Percentiles rank a stretch among this genome's conserved stretches.
Conservation (phyloP, 2,113 vertebrate species). For the Sturnus vulgaris region DNA sequence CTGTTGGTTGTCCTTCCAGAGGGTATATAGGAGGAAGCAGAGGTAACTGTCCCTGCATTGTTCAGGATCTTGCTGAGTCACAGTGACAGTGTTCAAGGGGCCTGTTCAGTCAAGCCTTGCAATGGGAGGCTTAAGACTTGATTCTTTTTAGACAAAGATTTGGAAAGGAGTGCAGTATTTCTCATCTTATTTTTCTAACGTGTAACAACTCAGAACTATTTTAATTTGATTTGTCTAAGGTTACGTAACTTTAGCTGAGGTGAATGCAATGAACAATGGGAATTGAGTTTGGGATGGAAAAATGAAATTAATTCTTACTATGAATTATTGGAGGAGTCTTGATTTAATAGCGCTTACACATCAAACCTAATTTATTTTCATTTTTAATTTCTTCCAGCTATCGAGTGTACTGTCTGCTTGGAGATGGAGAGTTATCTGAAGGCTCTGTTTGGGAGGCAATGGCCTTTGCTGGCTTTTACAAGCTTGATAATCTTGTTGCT, state of each 20-base stretch:
- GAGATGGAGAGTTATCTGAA: conserved; percentile 92
- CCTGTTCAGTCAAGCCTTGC: neutral
- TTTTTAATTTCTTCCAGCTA: conserved; percentile 73
- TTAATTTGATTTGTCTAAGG: neutral
- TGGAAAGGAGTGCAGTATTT: neutral
- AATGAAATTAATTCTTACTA: neutral
- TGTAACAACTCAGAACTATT: neutral
- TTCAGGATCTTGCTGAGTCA: conserved; percentile 61
- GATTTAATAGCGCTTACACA: neutral
- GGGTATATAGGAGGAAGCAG: conserved; percentile 4
- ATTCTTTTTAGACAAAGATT: neutral
- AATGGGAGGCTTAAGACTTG: neutral
- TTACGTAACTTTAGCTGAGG: neutral
- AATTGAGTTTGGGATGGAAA: neutral
- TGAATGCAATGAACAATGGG: neutral
- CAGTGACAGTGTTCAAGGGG: conserved; percentile 35
- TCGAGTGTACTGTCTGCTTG: conserved; percentile 88
- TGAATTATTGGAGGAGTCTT: neutral
- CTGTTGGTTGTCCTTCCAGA: neutral
- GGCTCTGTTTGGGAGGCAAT: conserved; percentile 97
- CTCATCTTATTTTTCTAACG: neutral
- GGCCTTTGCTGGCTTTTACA: conserved; percentile 93
- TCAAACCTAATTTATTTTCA: neutral
- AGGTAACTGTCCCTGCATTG: neutral
- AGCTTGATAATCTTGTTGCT: conserved; percentile 91